Evolutionary conservation across 2,113 vertebrate species (phyloP).

Genomic region (Amphiprion percula): DNA sequence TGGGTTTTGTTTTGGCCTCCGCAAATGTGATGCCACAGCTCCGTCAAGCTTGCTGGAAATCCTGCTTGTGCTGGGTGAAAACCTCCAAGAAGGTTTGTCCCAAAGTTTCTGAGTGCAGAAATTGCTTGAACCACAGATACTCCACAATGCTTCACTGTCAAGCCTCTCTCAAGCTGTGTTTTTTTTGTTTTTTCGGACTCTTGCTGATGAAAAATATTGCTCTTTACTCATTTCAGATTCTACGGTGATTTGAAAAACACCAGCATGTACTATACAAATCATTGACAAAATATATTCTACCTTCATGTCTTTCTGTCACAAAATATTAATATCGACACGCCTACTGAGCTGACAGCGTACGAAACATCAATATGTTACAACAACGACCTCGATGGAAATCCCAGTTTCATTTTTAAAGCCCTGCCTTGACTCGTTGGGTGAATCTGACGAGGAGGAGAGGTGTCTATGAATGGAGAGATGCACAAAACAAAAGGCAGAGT

Average conservation of each 20-base stretch:
- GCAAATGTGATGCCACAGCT: slow-evolving; percentile 7
- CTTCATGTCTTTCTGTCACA: slow-evolving; percentile 44
- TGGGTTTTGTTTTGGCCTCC: background rate
- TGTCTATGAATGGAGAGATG: slow-evolving; percentile 22
- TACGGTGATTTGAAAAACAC: slow-evolving; percentile 33
- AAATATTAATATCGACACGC: slow-evolving; percentile 48
- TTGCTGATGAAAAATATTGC: slow-evolving; percentile 66
- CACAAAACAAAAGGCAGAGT: background rate
- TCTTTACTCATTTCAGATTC: slow-evolving; percentile 46
- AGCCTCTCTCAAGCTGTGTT: background rate
- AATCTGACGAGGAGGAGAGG: background rate
- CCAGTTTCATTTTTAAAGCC: slow-evolving; percentile 1
- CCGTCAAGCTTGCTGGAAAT: slow-evolving; percentile 12
- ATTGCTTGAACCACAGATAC: slow-evolving; percentile 1
- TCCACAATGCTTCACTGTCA: background rate
- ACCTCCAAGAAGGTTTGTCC: background rate
- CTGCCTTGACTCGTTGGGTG: background rate
- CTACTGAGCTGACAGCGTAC: background rate
- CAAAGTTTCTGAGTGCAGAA: too few relatives aligned
- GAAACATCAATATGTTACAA: slow-evolving; percentile 30
- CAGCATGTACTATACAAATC: slow-evolving; percentile 47
- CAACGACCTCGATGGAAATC: slow-evolving; percentile 9
- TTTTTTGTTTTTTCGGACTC: slow-evolving; percentile 50
- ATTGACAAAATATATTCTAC: slow-evolving; percentile 61
- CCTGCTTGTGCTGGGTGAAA: slow-evolving; percentile 16